These are phyloP conservation scores for Scaptodrosophila lebanonensis DNA, from an alignment of 1,140 invertebrate species.

Conservation along the genomic window DNA sequence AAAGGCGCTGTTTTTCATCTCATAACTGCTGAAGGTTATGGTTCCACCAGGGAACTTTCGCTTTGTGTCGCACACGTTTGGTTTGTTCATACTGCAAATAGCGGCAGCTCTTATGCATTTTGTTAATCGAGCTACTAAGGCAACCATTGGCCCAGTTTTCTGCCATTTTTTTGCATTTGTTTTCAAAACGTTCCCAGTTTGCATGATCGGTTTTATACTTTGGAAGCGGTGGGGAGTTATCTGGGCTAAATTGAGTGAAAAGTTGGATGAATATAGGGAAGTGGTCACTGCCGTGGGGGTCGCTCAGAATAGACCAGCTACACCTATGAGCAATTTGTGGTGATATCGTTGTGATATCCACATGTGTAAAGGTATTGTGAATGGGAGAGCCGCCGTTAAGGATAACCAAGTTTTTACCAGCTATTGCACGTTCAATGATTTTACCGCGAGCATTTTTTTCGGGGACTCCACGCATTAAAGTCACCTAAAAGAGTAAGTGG, in stretches of 20 bases:
- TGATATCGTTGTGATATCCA: not conserved
- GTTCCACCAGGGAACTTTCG: not conserved
- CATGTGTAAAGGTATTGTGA: conserved; percentile 11
- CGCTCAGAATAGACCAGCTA: conserved; percentile 1
- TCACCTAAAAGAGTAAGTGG: conserved; percentile 13
- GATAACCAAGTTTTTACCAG: not conserved
- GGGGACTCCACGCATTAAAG: conserved; percentile 15
- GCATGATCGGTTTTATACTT: conserved; percentile 1
- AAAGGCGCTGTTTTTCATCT: conserved; percentile 1
- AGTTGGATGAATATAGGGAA: conserved; percentile 12
- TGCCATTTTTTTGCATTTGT: not conserved
- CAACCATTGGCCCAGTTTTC: not conserved
- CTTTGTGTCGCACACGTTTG: not conserved
- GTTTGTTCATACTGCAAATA: conserved; percentile 5
- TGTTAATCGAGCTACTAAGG: not conserved
- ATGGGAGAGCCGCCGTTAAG: conserved; percentile 22
- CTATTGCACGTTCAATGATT: conserved; percentile 5
- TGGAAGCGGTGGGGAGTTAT: not conserved
- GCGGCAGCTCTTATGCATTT: conserved; percentile 12
- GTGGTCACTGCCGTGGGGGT: conserved; percentile 26
- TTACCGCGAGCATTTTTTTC: conserved; percentile 17
- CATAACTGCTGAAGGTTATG: not conserved
- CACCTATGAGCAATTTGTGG: conserved; percentile 7
- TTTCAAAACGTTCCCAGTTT: conserved; percentile 1
- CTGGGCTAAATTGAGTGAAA: not conserved